Evolutionary conservation across 23 tunicate species (phyloP), one percentile per base, ranked within the genome.

Genomic region (Oikopleura vanhoeffeni): DNA sequence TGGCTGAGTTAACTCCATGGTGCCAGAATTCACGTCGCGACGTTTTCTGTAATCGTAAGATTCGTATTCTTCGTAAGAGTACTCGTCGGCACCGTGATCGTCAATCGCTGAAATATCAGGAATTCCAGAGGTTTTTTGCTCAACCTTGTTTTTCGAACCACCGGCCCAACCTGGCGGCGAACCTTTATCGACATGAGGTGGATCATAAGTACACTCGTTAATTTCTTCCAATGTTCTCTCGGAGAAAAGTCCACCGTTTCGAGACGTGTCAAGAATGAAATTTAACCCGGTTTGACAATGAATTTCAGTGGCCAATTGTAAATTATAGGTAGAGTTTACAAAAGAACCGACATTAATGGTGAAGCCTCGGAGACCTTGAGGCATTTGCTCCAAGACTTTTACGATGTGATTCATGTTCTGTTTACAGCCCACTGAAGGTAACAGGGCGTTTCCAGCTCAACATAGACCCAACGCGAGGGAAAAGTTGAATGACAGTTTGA

Each of bases 381-480:
- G 98, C 98, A 94, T 94, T 64, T 87, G 83, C 41, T 90, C 85
- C 89, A 94, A 49, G 67, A 90, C 91, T 24, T 41, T 57, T 84
- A 90, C 91, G 30, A 94, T 88, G 67, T 94, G 95, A 28, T 94
- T 86, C 57, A 94, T 41, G 85, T 94, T 94, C 32, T 8, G 8
- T 4, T 8, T 79, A 90, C 95, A 39, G 89, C 85, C 98, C 98
- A 94, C 58, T 94, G 98, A 76, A 94, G 85, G 77, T 94, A n/a
- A 94, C 91, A 94, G 88, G 38, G 98, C 98, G 86, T 94, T 94
- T 39, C 98, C 98, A 4, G 95, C 91, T 94, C 98, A 39, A 94
- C 98, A 84, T 94, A 94, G 0, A 90, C 87, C 98, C 98, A 94
- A 35, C 94, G 85, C 32, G 2, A 38, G 2, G 79, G 79, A n/a